Percentiles rank a stretch among this genome's conserved stretches.
phyloP scores from a whole-genome alignment of 2,113 vertebrate species.

The Elgaria multicarinata region DNA sequence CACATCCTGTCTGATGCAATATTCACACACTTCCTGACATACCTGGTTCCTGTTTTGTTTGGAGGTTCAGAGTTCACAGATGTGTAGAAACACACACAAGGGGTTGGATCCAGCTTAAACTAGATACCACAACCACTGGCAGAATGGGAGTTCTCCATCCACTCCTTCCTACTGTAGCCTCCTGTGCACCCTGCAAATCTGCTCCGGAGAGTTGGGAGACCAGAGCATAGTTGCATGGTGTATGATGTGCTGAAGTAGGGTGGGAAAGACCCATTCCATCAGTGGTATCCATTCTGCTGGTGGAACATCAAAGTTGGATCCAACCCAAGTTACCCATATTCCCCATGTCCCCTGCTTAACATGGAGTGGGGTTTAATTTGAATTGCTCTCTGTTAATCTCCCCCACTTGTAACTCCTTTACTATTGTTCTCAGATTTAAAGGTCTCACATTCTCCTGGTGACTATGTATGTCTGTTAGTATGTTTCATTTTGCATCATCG shows the following conservation, averaged over 20 bases:
- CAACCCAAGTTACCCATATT: neutral
- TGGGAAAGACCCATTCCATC: too few relatives aligned
- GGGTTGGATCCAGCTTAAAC: too few relatives aligned
- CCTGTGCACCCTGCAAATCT: too few relatives aligned
- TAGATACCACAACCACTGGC: too few relatives aligned
- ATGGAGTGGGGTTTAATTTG: neutral
- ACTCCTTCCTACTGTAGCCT: too few relatives aligned
- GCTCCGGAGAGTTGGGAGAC: too few relatives aligned
- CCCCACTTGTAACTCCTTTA: neutral
- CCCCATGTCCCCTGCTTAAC: neutral
- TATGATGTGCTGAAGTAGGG: too few relatives aligned
- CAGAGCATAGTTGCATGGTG: too few relatives aligned
- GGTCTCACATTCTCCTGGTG: too few relatives aligned
- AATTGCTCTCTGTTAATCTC: neutral
- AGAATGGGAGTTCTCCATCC: too few relatives aligned
- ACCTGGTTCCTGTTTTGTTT: neutral
- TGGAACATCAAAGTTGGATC: too few relatives aligned
- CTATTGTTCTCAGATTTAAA: neutral
- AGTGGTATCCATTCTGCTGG: too few relatives aligned
- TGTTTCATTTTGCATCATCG: neutral
- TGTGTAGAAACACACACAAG: neutral
- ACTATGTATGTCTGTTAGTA: neutral
- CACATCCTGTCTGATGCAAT: neutral
- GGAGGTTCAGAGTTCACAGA: neutral
- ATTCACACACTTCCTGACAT: neutral